These are phyloP conservation scores for Aurelia sp. DNA, from an alignment of 30 jellyfish, hydroid and myxozoan genomes.

Conservation along the genomic window DNA sequence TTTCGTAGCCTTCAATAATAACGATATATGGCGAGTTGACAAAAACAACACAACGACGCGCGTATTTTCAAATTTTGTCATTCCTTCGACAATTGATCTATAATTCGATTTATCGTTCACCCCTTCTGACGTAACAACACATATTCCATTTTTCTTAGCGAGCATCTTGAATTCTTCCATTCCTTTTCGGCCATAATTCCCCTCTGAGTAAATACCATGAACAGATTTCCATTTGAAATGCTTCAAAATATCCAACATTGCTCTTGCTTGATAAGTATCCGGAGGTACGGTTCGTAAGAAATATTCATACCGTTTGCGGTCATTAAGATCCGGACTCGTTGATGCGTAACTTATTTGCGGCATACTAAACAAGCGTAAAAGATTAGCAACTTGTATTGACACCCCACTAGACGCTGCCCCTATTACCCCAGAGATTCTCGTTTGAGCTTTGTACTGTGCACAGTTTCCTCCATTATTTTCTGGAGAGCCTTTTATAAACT, in stretches of 20 bases:
- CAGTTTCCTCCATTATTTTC: conserved; percentile 26
- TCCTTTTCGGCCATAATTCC: conserved; percentile 89
- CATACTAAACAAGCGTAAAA: conserved; percentile 73
- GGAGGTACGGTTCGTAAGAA: conserved; percentile 92
- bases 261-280: conserved; percentile 85
- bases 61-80: conserved; percentile 39
- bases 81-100: conserved; percentile 10
- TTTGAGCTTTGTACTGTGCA: conserved; percentile 4
- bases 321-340: conserved; percentile 77
- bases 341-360: conserved; percentile 94
- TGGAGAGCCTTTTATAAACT: conserved; percentile 36
- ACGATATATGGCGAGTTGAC: conserved; percentile 39
- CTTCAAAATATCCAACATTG: conserved; percentile 68
- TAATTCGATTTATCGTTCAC: conserved; percentile 35
- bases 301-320: conserved; percentile 75
- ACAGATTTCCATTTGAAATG: conserved; percentile 79
- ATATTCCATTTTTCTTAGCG: conserved; percentile 50
- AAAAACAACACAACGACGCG: conserved; percentile 68
- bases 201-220: conserved; percentile 67
- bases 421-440: conserved; percentile 69
- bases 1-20: conserved; percentile 32
- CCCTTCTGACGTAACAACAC: conserved; percentile 46
- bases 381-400: conserved; percentile 82
- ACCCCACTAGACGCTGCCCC: conserved; percentile 91
- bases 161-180: conserved; percentile 59